Evolutionary conservation across 1,140 invertebrate species (phyloP), one percentile per base, ranked within the genome.

Genomic region (Zophobas atratus): DNA sequence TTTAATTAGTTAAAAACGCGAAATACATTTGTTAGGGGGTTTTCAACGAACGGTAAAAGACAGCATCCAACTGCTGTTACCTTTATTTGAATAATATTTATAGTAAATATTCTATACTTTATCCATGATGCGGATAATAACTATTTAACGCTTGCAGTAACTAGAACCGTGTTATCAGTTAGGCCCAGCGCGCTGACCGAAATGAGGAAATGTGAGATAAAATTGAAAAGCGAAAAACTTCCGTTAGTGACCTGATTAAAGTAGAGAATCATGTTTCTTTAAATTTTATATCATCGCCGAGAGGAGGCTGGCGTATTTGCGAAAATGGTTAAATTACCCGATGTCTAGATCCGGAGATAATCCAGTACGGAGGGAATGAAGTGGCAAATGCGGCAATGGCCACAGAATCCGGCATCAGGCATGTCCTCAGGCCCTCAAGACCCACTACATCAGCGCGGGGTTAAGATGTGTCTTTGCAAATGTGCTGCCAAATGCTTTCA

Each of bases 261-360:
- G 75, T 76, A 57, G 75, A 76, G 49, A 76, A 70, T 49, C 67
- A 53, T 76, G 75, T 57, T 55, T 55, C 51, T 46, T 67, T 76
- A 76, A 76, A 76, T 76, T 70, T 76, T 76, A 57, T 60, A 76
- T 76, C 48, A 76, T 70, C 57, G 38, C 55, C 55, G 46, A 49
- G 60, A 67, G 60, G 8, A 76, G 57, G 57, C 38, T n/a, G 38
- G 46, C 57, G 57, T 76, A 76, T 76, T 76, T 76, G 75, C 67
- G 75, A 57, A 67, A 76, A 67, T 67, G 60, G 75, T 67, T 76
- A 70, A 76, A 76, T 76, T 76, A 76, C 75, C 55, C 75, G 75
- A 76, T 76, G 75, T 70, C 75, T 76, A 76, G 75, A 76, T 76
- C 56, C 70, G 76, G 39, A 77, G 76, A 77, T 77, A 77, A 77